Conservation (phyloP, 2,888 invertebrate species). For the Calameuta idolon region DNA sequence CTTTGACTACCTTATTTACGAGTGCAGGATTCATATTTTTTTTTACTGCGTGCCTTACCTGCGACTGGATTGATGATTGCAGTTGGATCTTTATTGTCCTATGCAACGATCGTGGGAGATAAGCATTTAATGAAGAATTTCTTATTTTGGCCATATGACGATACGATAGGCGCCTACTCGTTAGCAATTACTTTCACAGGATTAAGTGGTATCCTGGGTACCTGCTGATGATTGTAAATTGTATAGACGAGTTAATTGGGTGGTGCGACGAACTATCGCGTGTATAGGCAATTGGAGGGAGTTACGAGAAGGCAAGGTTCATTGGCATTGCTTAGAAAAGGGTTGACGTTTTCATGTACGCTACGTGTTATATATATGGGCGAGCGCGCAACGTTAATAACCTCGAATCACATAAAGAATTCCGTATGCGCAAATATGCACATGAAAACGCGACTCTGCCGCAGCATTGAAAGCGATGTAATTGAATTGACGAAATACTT, state of each 20-base stretch:
- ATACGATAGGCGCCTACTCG: background rate
- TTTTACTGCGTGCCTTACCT: background rate
- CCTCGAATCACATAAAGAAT: background rate
- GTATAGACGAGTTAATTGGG: background rate
- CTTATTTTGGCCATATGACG: background rate
- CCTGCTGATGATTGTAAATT: background rate
- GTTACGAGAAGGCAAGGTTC: constrained; percentile 15
- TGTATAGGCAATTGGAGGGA: background rate
- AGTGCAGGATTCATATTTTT: background rate
- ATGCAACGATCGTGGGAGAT: background rate
- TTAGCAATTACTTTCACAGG: background rate
- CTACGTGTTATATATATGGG: background rate
- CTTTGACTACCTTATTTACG: background rate
- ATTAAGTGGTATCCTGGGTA: background rate
- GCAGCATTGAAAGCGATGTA: background rate
- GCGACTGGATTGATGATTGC: background rate
- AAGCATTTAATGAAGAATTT: background rate
- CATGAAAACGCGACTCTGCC: too few relatives aligned
- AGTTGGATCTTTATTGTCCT: background rate
- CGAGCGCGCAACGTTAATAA: background rate
- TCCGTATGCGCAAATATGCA: too few relatives aligned
- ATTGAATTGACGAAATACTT: background rate
- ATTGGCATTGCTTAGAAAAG: constrained; percentile 30
- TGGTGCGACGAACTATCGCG: background rate
- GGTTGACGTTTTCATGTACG: constrained; percentile 18